Conservation (phyloP, 2,888 invertebrate genomes). For the Spilarctia lutea region DNA sequence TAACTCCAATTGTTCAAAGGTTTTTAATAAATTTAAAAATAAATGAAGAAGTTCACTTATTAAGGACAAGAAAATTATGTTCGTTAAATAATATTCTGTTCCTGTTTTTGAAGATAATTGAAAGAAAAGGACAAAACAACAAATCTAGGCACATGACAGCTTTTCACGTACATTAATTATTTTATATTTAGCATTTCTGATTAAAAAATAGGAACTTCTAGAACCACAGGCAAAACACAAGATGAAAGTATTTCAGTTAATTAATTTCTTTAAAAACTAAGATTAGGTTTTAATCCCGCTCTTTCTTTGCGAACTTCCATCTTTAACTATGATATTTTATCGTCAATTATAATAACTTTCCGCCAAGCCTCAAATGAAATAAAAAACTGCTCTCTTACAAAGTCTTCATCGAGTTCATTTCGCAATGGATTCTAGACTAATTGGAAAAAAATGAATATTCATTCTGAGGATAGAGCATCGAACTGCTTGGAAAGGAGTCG, state of each 20-base stretch:
- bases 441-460: constrained; percentile 33
- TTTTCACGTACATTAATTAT: too few species aligned
- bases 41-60: not conserved
- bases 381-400: not conserved
- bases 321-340: not conserved
- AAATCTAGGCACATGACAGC: too few species aligned
- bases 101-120: too few species aligned
- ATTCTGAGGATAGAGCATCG: constrained; percentile 9
- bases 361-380: not conserved
- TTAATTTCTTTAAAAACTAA: not conserved
- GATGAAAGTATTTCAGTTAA: not conserved
- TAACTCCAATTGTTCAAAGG: not conserved
- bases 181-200: too few species aligned
- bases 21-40: not conserved
- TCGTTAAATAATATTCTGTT: too few species aligned
- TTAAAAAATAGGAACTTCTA: too few species aligned
- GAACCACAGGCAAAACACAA: too few species aligned
- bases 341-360: constrained; percentile 6
- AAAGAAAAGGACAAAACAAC: too few species aligned
- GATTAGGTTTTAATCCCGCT: not conserved
- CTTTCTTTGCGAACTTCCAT: not conserved
- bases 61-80: too few species aligned
- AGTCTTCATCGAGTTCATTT: constrained; percentile 3
- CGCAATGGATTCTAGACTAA: constrained; percentile 12
- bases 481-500: not conserved